A percentile compares a stretch with the other conserved stretches of the same genome.
Evolutionary conservation across 2,113 vertebrate species (phyloP).

Genomic region (Tinamus guttatus): DNA sequence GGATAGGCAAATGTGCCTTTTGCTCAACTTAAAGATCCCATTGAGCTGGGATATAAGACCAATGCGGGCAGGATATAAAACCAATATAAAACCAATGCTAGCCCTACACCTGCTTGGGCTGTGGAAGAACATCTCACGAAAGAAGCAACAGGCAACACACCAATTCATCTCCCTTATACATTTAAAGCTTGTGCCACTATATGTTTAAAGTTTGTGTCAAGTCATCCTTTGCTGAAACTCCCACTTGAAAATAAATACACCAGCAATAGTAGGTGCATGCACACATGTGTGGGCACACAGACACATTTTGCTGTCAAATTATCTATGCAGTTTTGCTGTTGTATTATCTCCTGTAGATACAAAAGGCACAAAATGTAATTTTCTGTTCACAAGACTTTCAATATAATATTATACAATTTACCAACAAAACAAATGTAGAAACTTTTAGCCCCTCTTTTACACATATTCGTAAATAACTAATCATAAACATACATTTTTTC

Average conservation of each 20-base stretch:
- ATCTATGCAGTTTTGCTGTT: background rate
- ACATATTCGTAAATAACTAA: background rate
- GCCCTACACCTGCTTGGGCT: constrained; percentile 28
- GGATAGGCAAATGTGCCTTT: constrained; percentile 31
- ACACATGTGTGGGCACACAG: background rate
- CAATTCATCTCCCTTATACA: too few species aligned
- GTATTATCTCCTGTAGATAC: background rate
- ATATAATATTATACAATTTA: background rate
- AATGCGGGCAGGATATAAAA: background rate
- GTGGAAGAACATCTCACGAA: constrained; percentile 1
- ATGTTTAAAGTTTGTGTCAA: background rate
- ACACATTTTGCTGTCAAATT: background rate
- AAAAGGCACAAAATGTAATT: background rate
- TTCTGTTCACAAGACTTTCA: background rate
- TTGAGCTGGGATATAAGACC: background rate
- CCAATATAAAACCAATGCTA: background rate
- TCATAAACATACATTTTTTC: background rate
- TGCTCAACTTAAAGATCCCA: background rate
- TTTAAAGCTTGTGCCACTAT: too few species aligned
- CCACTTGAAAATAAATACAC: background rate
- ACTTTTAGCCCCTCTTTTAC: background rate
- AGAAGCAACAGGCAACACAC: background rate
- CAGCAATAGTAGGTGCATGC: background rate
- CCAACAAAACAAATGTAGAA: background rate
- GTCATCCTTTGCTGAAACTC: background rate